These are phyloP conservation scores for Acleris sparsana DNA, from an alignment of 2,888 invertebrate species.

Conservation along the genomic window DNA sequence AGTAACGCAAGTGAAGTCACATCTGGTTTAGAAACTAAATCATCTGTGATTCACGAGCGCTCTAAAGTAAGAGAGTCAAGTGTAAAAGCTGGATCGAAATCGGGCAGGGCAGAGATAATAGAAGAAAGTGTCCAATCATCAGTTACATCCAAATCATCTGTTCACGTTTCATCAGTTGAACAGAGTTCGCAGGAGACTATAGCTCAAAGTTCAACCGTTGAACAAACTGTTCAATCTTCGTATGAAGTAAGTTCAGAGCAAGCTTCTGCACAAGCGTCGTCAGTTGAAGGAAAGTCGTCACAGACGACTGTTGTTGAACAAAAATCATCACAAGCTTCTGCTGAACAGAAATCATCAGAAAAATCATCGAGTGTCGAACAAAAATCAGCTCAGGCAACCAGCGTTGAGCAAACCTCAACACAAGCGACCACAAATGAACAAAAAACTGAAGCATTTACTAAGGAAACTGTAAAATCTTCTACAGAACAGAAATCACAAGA, in stretches of 20 bases:
- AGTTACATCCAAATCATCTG: slow-evolving; percentile 34
- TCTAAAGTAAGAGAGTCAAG: slow-evolving; percentile 56
- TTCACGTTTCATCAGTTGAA: slow-evolving; percentile 40
- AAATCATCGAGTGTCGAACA: slow-evolving; percentile 32
- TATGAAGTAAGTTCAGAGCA: slow-evolving; percentile 39
- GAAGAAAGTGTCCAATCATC: slow-evolving; percentile 37
- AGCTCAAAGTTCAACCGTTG: slow-evolving; percentile 37
- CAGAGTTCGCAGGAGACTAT: slow-evolving; percentile 36
- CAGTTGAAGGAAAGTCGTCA: slow-evolving; percentile 33
- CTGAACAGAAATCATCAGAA: slow-evolving; percentile 16
- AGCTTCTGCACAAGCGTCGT: slow-evolving; percentile 37
- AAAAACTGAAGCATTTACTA: slow-evolving; percentile 25
- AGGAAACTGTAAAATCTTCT: slow-evolving; percentile 35
- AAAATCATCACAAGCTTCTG: slow-evolving; percentile 28
- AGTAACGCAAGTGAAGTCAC: slow-evolving; percentile 58
- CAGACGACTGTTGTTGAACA: slow-evolving; percentile 35
- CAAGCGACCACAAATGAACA: slow-evolving; percentile 35
- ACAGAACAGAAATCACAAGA: slow-evolving; percentile 35
- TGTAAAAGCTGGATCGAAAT: slow-evolving; percentile 37
- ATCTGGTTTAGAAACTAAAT: slow-evolving; percentile 65
- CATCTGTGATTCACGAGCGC: slow-evolving; percentile 59
- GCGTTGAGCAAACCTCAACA: slow-evolving; percentile 35
- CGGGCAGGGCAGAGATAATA: slow-evolving; percentile 39
- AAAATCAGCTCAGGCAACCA: slow-evolving; percentile 39
- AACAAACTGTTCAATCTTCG: slow-evolving; percentile 42